A percentile compares a stretch with the other conserved stretches of the same genome.
Evolutionary conservation across 1,140 invertebrate genomes (phyloP).

Genomic region (Cecropterus lyciades): DNA sequence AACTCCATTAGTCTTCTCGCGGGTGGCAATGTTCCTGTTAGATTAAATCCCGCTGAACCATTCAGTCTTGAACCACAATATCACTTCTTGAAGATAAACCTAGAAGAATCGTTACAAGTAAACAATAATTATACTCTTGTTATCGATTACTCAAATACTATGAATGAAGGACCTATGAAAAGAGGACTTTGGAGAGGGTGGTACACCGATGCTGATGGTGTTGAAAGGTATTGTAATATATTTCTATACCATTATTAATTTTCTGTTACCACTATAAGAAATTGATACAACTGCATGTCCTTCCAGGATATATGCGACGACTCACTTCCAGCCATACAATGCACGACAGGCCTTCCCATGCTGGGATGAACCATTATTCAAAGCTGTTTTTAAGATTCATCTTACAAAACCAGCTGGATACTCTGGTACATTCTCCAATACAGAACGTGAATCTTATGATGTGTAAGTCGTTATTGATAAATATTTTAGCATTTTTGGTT

Average conservation of each 20-base stretch:
- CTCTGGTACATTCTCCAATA: constrained; percentile 78
- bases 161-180: constrained; percentile 77
- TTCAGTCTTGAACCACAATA: constrained; percentile 54
- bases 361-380: constrained; percentile 95
- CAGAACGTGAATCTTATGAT: constrained; percentile 42
- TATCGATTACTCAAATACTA: constrained; percentile 64
- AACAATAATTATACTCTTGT: constrained; percentile 57
- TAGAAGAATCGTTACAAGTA: constrained; percentile 45
- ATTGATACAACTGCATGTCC: too few relatives aligned
- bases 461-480: constrained; percentile 47
- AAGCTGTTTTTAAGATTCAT: constrained; percentile 90
- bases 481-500: too few relatives aligned
- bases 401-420: constrained; percentile 85
- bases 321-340: constrained; percentile 93
- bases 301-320: constrained; percentile 87
- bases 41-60: constrained; percentile 40
- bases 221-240: constrained; percentile 60
- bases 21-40: constrained; percentile 37
- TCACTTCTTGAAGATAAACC: constrained; percentile 67
- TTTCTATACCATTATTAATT: not conserved
- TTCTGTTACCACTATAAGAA: too few relatives aligned
- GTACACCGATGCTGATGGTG: constrained; percentile 62
- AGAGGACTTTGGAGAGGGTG: constrained; percentile 74
- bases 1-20: constrained; percentile 47
- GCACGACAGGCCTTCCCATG: constrained; percentile 94